Percentiles rank a stretch among this genome's conserved stretches.
Evolutionary conservation across 2,888 invertebrate species (phyloP).

Genomic region (Lumbricus terrestris): DNA sequence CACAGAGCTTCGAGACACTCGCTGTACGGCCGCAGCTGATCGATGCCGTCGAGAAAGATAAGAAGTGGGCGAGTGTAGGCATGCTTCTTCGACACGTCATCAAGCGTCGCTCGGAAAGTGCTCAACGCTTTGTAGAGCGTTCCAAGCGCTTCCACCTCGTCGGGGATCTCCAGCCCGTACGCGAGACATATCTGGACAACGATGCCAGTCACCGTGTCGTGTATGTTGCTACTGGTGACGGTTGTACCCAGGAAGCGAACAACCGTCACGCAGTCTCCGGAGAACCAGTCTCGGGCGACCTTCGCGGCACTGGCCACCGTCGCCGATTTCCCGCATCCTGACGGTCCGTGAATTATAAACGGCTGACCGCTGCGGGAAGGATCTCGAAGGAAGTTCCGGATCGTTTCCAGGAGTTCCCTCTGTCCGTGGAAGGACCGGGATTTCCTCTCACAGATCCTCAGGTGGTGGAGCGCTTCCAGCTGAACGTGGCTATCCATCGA

Average conservation of each 20-base stretch:
- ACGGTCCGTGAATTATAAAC: conserved; percentile 33
- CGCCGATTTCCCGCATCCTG: conserved; percentile 33
- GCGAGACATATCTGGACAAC: conserved; percentile 36
- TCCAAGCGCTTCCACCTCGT: conserved; percentile 21
- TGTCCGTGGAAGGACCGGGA: conserved; percentile 26
- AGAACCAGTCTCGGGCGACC: conserved; percentile 29
- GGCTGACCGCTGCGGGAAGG: conserved; percentile 32
- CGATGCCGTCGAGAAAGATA: conserved; percentile 38
- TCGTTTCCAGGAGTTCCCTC: conserved; percentile 4
- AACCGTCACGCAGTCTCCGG: conserved; percentile 29
- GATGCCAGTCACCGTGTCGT: conserved; percentile 29
- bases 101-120: conserved; percentile 30
- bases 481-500: background rate
- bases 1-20: conserved; percentile 34
- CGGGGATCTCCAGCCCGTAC: conserved; percentile 32
- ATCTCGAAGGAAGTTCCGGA: conserved; percentile 33
- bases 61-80: conserved; percentile 33
- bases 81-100: conserved; percentile 30
- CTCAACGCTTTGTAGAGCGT: conserved; percentile 33
- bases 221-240: conserved; percentile 25
- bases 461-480: conserved; percentile 31
- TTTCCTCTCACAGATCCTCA: conserved; percentile 21
- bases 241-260: conserved; percentile 35
- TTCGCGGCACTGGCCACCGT: conserved; percentile 28
- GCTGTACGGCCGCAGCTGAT: conserved; percentile 34